phyloP scores from a whole-genome alignment of 1,140 invertebrate species.

The Dysdera silvatica region DNA sequence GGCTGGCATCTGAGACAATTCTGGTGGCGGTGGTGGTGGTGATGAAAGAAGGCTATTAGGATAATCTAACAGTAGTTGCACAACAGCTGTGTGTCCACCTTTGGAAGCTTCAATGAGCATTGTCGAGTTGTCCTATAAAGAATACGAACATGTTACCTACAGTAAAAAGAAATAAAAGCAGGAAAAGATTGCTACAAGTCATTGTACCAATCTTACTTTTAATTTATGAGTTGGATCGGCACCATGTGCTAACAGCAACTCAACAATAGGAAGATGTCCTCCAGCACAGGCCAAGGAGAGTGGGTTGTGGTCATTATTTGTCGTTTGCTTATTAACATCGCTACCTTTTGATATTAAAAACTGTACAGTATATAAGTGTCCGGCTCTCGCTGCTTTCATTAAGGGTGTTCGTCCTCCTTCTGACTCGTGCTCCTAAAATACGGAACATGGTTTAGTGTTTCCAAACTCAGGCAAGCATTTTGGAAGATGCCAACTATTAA shows the following conservation, averaged over 20 bases:
- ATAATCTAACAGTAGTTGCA: slow-evolving; percentile 88
- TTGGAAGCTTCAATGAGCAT: slow-evolving; percentile 98
- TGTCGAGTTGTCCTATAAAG: slow-evolving; percentile 80
- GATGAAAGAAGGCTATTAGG: slow-evolving; percentile 68
- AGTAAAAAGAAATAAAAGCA: background rate
- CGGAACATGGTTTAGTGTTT: slow-evolving; percentile 4
- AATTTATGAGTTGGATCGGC: slow-evolving; percentile 93
- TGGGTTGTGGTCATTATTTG: slow-evolving; percentile 96
- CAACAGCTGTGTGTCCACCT: slow-evolving; percentile 90
- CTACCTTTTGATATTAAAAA: slow-evolving; percentile 89
- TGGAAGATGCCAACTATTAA: background rate
- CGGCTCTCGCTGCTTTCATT: slow-evolving; percentile 98
- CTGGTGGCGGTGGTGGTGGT: slow-evolving; percentile 42
- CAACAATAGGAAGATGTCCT: slow-evolving; percentile 85
- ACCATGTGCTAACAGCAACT: slow-evolving; percentile 75
- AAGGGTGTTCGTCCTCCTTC: slow-evolving; percentile 89
- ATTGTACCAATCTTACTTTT: slow-evolving; percentile 53
- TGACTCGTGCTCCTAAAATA: slow-evolving; percentile 72
- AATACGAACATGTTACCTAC: background rate
- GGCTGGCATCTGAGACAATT: slow-evolving; percentile 39
- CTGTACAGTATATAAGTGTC: slow-evolving; percentile 96
- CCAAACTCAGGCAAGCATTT: background rate
- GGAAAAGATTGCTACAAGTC: background rate
- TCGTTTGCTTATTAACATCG: slow-evolving; percentile 86
- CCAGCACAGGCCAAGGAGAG: slow-evolving; percentile 93